These are phyloP conservation scores for Tonatia bakeri DNA, from an alignment of 2,113 vertebrate species.

Conservation along the genomic window DNA sequence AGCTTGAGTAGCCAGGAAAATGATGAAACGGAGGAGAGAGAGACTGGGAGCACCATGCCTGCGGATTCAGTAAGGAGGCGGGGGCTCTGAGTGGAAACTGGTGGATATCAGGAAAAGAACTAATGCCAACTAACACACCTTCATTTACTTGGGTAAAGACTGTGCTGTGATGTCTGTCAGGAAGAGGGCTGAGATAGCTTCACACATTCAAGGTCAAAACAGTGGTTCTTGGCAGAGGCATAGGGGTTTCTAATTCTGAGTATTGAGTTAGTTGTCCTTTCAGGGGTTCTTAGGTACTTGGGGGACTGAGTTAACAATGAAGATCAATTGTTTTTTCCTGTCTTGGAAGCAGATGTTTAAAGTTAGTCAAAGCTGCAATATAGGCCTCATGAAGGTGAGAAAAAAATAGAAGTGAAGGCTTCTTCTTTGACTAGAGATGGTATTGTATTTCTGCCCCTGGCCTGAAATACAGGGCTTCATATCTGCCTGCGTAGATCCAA, in stretches of 20 bases:
- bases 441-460: conserved; percentile 29
- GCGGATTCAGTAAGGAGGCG: conserved; percentile 92
- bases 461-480: conserved; percentile 18
- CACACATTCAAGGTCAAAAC: conserved; percentile 60
- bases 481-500: neutral
- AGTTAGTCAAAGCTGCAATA: conserved; percentile 8
- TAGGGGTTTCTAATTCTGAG: conserved; percentile 26
- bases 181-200: conserved; percentile 44
- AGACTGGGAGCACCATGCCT: conserved; percentile 89
- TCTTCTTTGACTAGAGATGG: neutral
- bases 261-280: conserved; percentile 42
- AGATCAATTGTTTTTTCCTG: neutral
- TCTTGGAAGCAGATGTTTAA: conserved; percentile 42
- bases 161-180: conserved; percentile 36
- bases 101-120: conserved; percentile 35
- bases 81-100: conserved; percentile 54
- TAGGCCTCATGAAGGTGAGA: neutral
- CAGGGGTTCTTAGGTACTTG: neutral
- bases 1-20: conserved; percentile 74
- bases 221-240: neutral
- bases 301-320: neutral
- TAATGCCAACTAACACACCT: conserved; percentile 61
- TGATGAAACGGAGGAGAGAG: conserved; percentile 94
- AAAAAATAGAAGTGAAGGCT: conserved; percentile 22
- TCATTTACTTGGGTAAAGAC: conserved; percentile 42